Percentiles rank a stretch among this genome's conserved stretches.
phyloP scores from a whole-genome alignment of 1,140 invertebrate species.

The Euwallacea similis region DNA sequence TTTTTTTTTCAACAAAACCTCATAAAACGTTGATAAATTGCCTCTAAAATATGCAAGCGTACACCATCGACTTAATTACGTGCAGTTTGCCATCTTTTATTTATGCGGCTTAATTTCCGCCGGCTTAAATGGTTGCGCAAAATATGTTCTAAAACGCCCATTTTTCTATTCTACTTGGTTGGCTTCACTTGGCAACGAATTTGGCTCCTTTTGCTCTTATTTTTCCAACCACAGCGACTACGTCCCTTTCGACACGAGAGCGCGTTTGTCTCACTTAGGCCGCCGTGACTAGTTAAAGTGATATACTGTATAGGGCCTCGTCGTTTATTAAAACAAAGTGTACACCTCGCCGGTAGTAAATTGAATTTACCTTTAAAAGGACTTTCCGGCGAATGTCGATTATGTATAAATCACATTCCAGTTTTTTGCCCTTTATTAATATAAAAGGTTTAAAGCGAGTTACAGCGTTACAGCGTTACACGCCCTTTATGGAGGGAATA shows the following conservation, averaged over 20 bases:
- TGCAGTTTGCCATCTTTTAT: constrained; percentile 7
- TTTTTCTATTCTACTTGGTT: background rate
- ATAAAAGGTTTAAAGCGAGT: too few species aligned
- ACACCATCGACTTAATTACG: constrained; percentile 12
- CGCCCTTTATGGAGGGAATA: too few species aligned
- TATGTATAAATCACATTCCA: too few species aligned
- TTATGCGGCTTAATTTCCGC: constrained; percentile 4
- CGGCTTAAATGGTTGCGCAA: constrained; percentile 11
- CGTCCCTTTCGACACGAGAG: background rate
- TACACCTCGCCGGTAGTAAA: constrained; percentile 1
- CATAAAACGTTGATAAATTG: constrained; percentile 7
- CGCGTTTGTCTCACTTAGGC: background rate
- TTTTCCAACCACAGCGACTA: too few species aligned
- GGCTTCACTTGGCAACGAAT: background rate
- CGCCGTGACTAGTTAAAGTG: background rate
- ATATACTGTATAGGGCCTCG: background rate
- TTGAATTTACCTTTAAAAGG: constrained; percentile 1
- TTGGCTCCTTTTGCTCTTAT: too few species aligned
- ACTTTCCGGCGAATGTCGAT: too few species aligned
- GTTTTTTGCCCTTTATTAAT: too few species aligned
- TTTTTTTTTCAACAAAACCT: background rate
- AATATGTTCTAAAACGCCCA: constrained; percentile 4
- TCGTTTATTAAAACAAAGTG: constrained; percentile 3
- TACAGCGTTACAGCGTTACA: too few species aligned
- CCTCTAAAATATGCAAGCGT: constrained; percentile 4